Evolutionary conservation across 2,888 invertebrate genomes (phyloP).

Genomic region (Hymenopus coronatus): DNA sequence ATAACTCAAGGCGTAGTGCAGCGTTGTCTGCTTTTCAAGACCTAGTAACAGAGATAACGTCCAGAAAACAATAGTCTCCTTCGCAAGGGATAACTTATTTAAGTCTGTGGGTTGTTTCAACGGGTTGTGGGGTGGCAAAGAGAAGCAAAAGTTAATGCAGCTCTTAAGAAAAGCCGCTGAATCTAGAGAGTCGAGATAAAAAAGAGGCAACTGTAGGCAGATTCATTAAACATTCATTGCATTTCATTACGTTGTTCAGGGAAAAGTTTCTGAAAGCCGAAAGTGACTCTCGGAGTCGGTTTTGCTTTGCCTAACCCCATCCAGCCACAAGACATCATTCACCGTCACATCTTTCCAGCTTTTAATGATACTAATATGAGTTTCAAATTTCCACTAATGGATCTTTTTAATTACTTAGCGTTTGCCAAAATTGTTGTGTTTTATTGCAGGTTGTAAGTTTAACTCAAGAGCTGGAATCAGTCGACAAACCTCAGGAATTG

Average conservation of each 20-base stretch:
- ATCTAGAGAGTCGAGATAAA: neutral
- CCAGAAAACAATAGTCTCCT: neutral
- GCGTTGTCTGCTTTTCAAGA: no score
- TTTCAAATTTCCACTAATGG: constrained; percentile 24
- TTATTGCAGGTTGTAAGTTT: neutral
- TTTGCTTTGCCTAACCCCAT: neutral
- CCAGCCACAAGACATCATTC: neutral
- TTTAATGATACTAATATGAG: constrained; percentile 27
- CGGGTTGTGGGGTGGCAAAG: neutral
- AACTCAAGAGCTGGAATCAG: neutral
- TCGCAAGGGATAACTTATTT: neutral
- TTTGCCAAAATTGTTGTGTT: neutral
- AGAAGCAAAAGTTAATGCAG: neutral
- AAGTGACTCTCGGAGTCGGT: neutral
- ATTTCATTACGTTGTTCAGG: neutral
- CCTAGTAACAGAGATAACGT: neutral
- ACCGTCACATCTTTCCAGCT: neutral
- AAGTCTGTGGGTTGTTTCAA: neutral
- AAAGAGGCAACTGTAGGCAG: neutral
- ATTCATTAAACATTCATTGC: neutral
- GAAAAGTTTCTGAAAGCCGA: neutral
- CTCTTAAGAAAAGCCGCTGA: neutral
- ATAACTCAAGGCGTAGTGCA: no score
- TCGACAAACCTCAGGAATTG: neutral
- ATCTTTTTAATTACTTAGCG: constrained; percentile 27